These are phyloP conservation scores for Tachystola acroxantha DNA, from an alignment of 2,888 invertebrate species.

Conservation along the genomic window DNA sequence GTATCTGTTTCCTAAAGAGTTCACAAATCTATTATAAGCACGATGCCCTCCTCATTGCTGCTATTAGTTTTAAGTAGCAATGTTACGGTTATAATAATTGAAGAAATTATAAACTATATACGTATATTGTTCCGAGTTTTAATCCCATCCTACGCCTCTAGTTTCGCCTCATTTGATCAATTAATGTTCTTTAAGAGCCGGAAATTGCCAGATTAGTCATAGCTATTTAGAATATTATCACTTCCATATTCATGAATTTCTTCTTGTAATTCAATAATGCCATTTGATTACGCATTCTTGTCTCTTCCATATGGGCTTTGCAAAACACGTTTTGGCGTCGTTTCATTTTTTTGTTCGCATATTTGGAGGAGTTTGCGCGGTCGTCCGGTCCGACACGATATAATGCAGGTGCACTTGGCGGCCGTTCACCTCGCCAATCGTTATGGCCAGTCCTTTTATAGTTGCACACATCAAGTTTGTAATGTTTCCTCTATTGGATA, in stretches of 20 bases:
- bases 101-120: no score
- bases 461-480: constrained; percentile 4
- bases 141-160: no score
- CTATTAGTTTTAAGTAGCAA: no score
- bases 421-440: constrained; percentile 57
- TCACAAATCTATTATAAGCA: no score
- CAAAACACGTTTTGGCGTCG: constrained; percentile 37
- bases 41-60: no score
- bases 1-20: no score
- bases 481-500: background rate
- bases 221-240: background rate
- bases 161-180: no score
- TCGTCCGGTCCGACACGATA: constrained; percentile 15
- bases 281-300: background rate
- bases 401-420: constrained; percentile 57
- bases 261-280: background rate
- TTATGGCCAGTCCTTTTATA: constrained; percentile 21
- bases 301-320: constrained; percentile 10
- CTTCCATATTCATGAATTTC: background rate
- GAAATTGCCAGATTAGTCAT: background rate
- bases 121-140: no score
- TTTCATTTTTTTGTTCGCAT: constrained; percentile 56
- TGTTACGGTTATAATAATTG: no score
- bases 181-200: background rate
- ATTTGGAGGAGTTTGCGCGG: constrained; percentile 40